Percentiles rank a stretch among this genome's conserved stretches.
Evolutionary conservation across 2,797 vertebrate species (phyloP).

Genomic region (Helicolenus hilgendorfi): DNA sequence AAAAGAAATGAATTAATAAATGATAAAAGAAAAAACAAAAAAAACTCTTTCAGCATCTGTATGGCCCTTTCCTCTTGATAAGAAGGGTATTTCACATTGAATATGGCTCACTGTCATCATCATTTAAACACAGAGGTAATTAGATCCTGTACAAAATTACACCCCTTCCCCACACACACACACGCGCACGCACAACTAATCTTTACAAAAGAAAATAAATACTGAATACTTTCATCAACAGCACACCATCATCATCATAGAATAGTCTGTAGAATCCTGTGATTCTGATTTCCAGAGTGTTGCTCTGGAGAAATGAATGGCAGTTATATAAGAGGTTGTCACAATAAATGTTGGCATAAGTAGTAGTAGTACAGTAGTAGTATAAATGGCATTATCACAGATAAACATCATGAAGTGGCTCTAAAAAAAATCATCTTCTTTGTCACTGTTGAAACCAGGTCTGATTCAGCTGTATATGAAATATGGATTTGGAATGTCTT

Average conservation of each 20-base stretch:
- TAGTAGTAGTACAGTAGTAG: slow-evolving; percentile 12
- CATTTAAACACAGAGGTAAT: slow-evolving; percentile 82
- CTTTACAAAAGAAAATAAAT: slow-evolving; percentile 76
- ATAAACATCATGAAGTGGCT: slow-evolving; percentile 54
- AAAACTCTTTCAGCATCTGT: slow-evolving; percentile 50
- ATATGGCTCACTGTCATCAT: slow-evolving; percentile 81
- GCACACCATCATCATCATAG: slow-evolving; percentile 50
- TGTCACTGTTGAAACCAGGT: neutral
- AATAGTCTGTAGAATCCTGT: slow-evolving; percentile 50
- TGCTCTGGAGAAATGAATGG: slow-evolving; percentile 59
- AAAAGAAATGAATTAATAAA: slow-evolving; percentile 46
- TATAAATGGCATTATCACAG: slow-evolving; percentile 65
- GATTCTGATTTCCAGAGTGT: slow-evolving; percentile 51
- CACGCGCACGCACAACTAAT: slow-evolving; percentile 29
- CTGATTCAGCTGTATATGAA: neutral
- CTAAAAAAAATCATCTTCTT: slow-evolving; percentile 3
- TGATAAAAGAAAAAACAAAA: slow-evolving; percentile 26
- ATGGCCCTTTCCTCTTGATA: slow-evolving; percentile 68
- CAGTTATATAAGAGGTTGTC: slow-evolving; percentile 59
- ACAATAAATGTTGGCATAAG: slow-evolving; percentile 66
- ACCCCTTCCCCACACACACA: slow-evolving; percentile 27
- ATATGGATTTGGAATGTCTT: slow-evolving; percentile 23
- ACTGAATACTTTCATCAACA: slow-evolving; percentile 69
- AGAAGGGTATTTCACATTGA: slow-evolving; percentile 65
- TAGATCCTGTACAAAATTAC: slow-evolving; percentile 84